These are phyloP conservation scores for Ophioninae sp. DNA, from an alignment of 2,888 invertebrate species.

Conservation along the genomic window DNA sequence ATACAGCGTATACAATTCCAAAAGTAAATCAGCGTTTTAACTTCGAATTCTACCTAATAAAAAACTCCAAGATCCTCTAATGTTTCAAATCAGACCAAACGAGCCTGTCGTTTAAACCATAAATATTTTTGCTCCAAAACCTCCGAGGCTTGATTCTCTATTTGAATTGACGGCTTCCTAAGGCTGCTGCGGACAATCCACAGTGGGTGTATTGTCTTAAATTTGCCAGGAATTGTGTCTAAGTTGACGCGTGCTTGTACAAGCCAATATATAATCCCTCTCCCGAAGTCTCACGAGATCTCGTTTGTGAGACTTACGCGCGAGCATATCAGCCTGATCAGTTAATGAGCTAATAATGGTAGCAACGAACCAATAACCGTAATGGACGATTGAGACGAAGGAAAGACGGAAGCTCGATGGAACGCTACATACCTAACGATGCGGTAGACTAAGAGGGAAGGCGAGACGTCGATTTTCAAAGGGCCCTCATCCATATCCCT, in stretches of 20 bases:
- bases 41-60: not conserved
- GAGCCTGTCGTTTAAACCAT: not conserved
- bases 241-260: slow-evolving; percentile 8
- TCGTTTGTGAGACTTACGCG: slow-evolving; percentile 35
- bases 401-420: slow-evolving; percentile 45
- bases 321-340: slow-evolving; percentile 52
- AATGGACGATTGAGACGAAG: slow-evolving; percentile 69
- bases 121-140: not conserved
- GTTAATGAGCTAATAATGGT: slow-evolving; percentile 74
- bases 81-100: not conserved
- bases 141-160: not conserved
- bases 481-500: slow-evolving; percentile 21
- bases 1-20: no score
- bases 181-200: not conserved
- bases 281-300: slow-evolving; percentile 19
- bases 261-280: slow-evolving; percentile 15
- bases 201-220: not conserved
- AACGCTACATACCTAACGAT: slow-evolving; percentile 38
- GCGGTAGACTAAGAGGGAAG: not conserved
- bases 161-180: not conserved
- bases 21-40: no score
- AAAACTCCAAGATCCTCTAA: not conserved
- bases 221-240: not conserved
- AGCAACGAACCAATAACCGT: slow-evolving; percentile 73
- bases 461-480: slow-evolving; percentile 4